A percentile compares a stretch with the other conserved stretches of the same genome.
phyloP scores from a whole-genome alignment of 2,888 invertebrate genomes.

The Tuberolachnus salignus region DNA sequence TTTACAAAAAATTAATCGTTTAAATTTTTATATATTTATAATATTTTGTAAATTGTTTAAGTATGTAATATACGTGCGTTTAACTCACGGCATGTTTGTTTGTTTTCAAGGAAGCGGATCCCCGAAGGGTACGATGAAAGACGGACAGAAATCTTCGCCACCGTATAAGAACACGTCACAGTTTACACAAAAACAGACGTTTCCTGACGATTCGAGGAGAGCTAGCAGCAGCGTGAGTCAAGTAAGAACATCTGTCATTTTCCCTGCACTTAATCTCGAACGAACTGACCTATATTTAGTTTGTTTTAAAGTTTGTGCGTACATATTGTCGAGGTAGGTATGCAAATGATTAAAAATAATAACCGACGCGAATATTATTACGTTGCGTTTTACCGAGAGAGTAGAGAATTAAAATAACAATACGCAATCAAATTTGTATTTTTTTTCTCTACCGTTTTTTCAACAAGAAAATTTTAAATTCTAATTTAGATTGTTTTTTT shows the following conservation, averaged over 20 bases:
- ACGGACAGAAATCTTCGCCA: conserved; percentile 30
- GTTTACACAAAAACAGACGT: conserved; percentile 34
- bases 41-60: background rate
- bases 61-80: background rate
- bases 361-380: too few relatives aligned
- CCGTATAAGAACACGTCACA: conserved; percentile 24
- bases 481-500: too few relatives aligned
- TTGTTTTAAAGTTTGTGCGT: background rate
- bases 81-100: background rate
- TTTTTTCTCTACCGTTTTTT: too few relatives aligned
- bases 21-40: too few relatives aligned
- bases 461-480: too few relatives aligned
- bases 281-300: background rate
- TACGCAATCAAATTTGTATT: too few relatives aligned
- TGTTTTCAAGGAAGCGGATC: conserved; percentile 48
- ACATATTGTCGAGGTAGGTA: background rate
- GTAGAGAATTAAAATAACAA: too few relatives aligned
- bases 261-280: background rate
- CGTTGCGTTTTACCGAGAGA: too few relatives aligned
- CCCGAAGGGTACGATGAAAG: conserved; percentile 36
- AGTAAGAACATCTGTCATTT: conserved; percentile 63
- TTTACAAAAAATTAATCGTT: too few relatives aligned
- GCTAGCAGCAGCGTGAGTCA: conserved; percentile 78
- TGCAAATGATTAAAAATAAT: background rate
- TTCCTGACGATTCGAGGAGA: conserved; percentile 64